phyloP scores from a whole-genome alignment of 1,140 invertebrate genomes.

The Sinonovacula constricta region DNA sequence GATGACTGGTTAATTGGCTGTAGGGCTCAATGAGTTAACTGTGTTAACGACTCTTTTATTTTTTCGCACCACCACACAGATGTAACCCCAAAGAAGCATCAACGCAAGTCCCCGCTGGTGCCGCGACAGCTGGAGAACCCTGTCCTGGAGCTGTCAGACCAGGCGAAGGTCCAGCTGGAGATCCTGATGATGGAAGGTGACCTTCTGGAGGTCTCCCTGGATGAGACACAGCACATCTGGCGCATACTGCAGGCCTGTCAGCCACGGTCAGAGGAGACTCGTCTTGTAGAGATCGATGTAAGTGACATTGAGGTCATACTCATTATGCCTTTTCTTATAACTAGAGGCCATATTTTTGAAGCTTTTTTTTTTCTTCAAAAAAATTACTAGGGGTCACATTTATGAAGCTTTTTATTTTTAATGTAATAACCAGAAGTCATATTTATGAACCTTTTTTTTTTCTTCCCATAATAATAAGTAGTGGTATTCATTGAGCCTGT shows the following conservation, averaged over 20 bases:
- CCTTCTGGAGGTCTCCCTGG: constrained; percentile 89
- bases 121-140: constrained; percentile 77
- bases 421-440: too few relatives aligned
- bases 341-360: too few relatives aligned
- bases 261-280: constrained; percentile 63
- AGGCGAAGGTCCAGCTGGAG: constrained; percentile 82
- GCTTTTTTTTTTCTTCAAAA: too few relatives aligned
- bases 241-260: constrained; percentile 84
- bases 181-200: constrained; percentile 95
- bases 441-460: too few relatives aligned
- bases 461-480: too few relatives aligned
- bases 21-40: too few relatives aligned
- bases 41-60: too few relatives aligned
- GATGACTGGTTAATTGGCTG: too few relatives aligned
- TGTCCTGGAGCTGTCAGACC: constrained; percentile 78
- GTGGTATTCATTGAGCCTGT: too few relatives aligned
- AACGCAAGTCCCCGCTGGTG: constrained; percentile 79
- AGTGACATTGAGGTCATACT: background rate
- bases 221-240: constrained; percentile 93
- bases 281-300: constrained; percentile 75
- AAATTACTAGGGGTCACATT: too few relatives aligned
- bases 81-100: constrained; percentile 77
- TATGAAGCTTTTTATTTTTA: too few relatives aligned
- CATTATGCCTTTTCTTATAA: background rate
- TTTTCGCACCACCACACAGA: too few relatives aligned